Base-by-base conservation (phyloP, 2,797 vertebrate genomes). In the Crenuchus spilurus region DNA sequence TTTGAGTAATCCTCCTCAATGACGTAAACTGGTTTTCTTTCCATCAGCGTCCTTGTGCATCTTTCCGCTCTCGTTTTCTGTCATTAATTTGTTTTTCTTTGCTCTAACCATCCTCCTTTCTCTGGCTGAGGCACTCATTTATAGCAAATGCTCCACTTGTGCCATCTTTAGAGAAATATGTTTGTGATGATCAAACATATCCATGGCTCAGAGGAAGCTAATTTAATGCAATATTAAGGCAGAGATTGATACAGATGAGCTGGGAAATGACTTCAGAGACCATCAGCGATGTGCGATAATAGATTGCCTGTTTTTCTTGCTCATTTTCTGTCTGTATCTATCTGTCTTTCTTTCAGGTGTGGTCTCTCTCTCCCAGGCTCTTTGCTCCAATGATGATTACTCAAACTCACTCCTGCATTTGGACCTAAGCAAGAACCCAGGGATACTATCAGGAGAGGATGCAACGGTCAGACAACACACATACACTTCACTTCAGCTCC, bases 401-500 rank as follows among this genome's bases (percentile, higher is more conserved):
- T 94, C 94, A 83, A 96, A 93, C 74, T 95, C 95, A 48, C 92
- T 97, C 67, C 92, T 94, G 72, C 94, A 95, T 82, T 91, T 97
- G 88, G 94, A 96, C 84, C 90, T 97, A 68, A 96, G 95, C 89
- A 95, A 94, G 87, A 97, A 97, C 82, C 93, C 95, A 0, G 95
- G 95, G 46, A 91, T 96, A 65, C 90, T 97, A 39, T 94, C 94
- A 44, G 94, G 95, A 35, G 95, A 96, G 0, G 95, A 97, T 0
- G 94, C 95, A 63, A 95, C 93, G 28, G 95, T 97, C 76, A 94
- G 94, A 22, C 4, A 8, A 49, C 70, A 24, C 24, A 61, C 20
- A 75, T 16, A 30, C 39, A 39, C n/a, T n/a, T n/a, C n/a, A n/a
- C n/a, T n/a, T n/a, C n/a, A n/a, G n/a, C n/a, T n/a, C n/a, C n/a